Percentiles rank a stretch among this genome's conserved stretches.
Conservation (phyloP, 1,140 invertebrate genomes). For the Drosophila lini region DNA sequence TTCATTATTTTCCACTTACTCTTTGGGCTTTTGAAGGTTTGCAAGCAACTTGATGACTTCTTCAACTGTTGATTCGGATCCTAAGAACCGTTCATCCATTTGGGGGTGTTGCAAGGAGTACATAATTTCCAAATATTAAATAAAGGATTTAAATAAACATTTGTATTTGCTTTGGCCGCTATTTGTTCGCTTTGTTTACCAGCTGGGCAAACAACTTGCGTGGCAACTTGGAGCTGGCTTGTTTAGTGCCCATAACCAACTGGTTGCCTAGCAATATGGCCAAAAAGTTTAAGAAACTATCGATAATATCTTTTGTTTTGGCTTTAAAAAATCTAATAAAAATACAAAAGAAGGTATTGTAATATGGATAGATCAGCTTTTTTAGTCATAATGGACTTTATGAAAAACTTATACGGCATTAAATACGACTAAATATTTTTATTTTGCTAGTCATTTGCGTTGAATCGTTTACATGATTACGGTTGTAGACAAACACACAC, state of each 20-base stretch:
- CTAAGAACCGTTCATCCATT: slow-evolving; percentile 69
- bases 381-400: neutral
- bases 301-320: neutral
- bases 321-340: neutral
- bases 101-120: slow-evolving; percentile 68
- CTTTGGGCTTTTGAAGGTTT: slow-evolving; percentile 38
- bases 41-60: slow-evolving; percentile 75
- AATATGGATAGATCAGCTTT: neutral
- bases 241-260: slow-evolving; percentile 26
- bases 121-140: slow-evolving; percentile 31
- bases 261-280: slow-evolving; percentile 26
- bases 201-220: slow-evolving; percentile 38
- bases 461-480: slow-evolving; percentile 45
- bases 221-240: slow-evolving; percentile 21
- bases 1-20: slow-evolving; percentile 21
- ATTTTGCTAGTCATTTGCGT: slow-evolving; percentile 34
- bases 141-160: slow-evolving; percentile 17
- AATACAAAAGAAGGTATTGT: neutral
- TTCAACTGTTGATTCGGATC: slow-evolving; percentile 71
- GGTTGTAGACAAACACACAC: slow-evolving; percentile 16
- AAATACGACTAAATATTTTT: slow-evolving; percentile 10
- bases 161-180: slow-evolving; percentile 21
- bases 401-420: slow-evolving; percentile 1
- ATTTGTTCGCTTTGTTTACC: slow-evolving; percentile 20
- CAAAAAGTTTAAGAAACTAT: neutral